Conservation (phyloP, 2,113 vertebrate genomes). For the Trachemys scripta region DNA sequence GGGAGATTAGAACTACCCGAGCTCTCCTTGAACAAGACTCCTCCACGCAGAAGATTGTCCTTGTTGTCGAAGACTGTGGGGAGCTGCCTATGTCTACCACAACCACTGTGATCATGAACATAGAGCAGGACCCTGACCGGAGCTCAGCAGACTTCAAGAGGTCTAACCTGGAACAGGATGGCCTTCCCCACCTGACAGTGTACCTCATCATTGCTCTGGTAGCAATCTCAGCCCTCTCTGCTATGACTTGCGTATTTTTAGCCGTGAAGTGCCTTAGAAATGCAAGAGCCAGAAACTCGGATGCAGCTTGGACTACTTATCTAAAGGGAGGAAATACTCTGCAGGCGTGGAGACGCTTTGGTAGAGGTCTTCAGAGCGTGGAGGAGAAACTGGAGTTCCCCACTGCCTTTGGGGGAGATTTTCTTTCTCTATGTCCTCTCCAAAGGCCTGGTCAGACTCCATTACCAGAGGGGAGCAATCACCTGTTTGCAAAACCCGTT, state of each 20-base stretch:
- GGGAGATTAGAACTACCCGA: slow-evolving; percentile 78
- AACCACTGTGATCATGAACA: neutral
- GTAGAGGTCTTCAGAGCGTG: slow-evolving; percentile 71
- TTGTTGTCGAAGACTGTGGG: slow-evolving; percentile 74
- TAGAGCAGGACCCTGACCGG: slow-evolving; percentile 49
- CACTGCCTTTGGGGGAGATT: slow-evolving; percentile 82
- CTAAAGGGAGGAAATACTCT: slow-evolving; percentile 59
- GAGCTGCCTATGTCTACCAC: slow-evolving; percentile 67
- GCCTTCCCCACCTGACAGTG: slow-evolving; percentile 63
- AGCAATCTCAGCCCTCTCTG: slow-evolving; percentile 73
- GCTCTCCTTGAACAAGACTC: slow-evolving; percentile 70
- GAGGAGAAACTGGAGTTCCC: slow-evolving; percentile 84
- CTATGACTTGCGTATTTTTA: slow-evolving; percentile 74
- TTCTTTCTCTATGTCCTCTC: slow-evolving; percentile 80
- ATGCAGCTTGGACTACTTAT: neutral
- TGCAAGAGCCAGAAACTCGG: neutral
- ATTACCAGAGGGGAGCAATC: slow-evolving; percentile 77
- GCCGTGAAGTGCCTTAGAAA: slow-evolving; percentile 68
- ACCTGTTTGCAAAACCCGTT: slow-evolving; percentile 79
- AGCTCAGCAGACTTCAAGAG: slow-evolving; percentile 56
- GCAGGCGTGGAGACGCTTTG: slow-evolving; percentile 12
- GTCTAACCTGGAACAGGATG: slow-evolving; percentile 33
- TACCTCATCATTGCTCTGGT: slow-evolving; percentile 78
- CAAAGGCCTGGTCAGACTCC: neutral
- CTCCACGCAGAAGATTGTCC: slow-evolving; percentile 69